Evolutionary conservation across 2,113 vertebrate genomes (phyloP).

Genomic region (Nothoprocta perdicaria): DNA sequence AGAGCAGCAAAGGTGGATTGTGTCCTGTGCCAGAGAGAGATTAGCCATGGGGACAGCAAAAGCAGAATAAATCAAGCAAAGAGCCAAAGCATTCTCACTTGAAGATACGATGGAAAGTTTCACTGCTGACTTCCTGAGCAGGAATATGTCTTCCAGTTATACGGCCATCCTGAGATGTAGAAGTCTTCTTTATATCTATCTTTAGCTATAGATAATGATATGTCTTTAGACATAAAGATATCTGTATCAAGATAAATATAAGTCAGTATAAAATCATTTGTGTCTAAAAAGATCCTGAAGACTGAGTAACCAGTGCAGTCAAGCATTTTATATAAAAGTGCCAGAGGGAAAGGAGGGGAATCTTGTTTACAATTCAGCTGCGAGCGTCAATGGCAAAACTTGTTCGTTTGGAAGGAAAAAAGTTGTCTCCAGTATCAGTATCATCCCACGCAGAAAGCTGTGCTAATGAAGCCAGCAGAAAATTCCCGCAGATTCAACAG

Average conservation of each 20-base stretch:
- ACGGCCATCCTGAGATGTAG: not conserved
- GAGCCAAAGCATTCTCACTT: not conserved
- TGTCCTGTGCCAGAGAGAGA: not conserved
- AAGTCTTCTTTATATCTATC: not conserved
- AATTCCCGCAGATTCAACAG: not conserved
- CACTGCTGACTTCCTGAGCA: not conserved
- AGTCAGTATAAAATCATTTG: not conserved
- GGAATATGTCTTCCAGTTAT: not conserved
- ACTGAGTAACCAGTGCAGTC: not conserved
- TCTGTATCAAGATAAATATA: too few relatives aligned
- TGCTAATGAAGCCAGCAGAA: not conserved
- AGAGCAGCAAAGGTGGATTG: not conserved
- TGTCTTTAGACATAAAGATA: not conserved
- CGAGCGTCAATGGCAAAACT: slow-evolving; percentile 7
- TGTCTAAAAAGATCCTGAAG: not conserved
- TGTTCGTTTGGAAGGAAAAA: slow-evolving; percentile 7
- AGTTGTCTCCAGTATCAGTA: not conserved
- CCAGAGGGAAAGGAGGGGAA: slow-evolving; percentile 7
- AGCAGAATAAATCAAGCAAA: slow-evolving; percentile 17
- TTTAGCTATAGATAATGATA: not conserved
- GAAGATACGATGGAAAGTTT: not conserved
- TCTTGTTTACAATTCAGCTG: slow-evolving; percentile 13
- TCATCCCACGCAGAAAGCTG: not conserved
- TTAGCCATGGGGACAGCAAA: not conserved
- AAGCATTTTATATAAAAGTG: not conserved